Conservation (phyloP, 2,888 invertebrate species). For the Hetaerina titia region DNA sequence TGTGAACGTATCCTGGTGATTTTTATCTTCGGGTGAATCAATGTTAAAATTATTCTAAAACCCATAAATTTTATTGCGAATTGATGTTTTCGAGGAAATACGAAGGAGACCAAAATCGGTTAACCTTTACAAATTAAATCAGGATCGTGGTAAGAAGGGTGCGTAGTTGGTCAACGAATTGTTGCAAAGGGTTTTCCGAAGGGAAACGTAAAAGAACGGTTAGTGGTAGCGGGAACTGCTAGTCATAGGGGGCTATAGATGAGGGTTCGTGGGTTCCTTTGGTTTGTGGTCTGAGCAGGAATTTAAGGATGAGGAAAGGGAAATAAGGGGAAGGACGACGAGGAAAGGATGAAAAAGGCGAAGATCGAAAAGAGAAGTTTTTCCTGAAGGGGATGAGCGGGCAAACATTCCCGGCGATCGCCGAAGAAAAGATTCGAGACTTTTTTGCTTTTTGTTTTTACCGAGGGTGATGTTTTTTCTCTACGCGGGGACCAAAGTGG, state of each 20-base stretch:
- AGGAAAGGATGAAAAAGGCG: constrained; percentile 9
- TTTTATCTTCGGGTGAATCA: background rate
- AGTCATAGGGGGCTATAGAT: background rate
- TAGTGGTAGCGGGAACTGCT: background rate
- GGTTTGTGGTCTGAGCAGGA: background rate
- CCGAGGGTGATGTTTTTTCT: background rate
- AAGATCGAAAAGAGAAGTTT: constrained; percentile 2
- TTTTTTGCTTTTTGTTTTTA: background rate
- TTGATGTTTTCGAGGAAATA: background rate
- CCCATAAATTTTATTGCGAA: background rate
- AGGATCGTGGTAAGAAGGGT: background rate
- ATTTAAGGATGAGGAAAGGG: background rate
- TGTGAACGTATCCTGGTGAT: too few species aligned
- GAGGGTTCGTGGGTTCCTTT: background rate
- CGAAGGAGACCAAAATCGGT: background rate
- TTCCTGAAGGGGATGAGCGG: constrained; percentile 23
- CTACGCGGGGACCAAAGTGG: background rate
- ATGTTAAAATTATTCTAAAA: background rate
- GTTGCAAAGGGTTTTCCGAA: background rate
- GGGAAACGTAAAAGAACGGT: background rate
- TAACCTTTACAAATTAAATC: background rate
- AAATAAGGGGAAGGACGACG: background rate
- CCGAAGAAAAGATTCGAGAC: background rate
- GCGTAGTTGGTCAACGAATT: too few species aligned
- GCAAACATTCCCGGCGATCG: constrained; percentile 24